A percentile compares a stretch with the other conserved stretches of the same genome.
These are phyloP conservation scores for Pituophis catenifer DNA, from an alignment of 2,113 vertebrate genomes.

Conservation along the genomic window DNA sequence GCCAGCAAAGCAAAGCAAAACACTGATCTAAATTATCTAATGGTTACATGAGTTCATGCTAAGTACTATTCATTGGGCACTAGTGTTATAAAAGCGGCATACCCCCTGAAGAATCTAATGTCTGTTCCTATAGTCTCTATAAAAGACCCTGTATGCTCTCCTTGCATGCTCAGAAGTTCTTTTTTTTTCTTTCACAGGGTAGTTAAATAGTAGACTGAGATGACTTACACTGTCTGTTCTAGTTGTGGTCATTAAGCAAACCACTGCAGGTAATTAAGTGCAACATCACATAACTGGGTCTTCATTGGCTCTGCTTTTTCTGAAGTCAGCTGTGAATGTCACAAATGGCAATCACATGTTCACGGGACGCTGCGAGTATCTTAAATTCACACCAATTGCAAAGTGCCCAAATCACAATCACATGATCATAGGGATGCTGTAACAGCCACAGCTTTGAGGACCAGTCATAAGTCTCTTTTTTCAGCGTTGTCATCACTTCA, in stretches of 20 bases:
- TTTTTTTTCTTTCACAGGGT: not conserved
- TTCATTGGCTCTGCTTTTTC: not conserved
- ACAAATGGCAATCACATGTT: not conserved
- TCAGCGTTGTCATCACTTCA: not conserved
- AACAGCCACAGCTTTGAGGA: not conserved
- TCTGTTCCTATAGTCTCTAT: not conserved
- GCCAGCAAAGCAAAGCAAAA: not conserved
- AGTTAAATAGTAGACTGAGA: not conserved
- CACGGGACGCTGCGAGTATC: not conserved
- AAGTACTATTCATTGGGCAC: not conserved
- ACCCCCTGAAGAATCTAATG: not conserved
- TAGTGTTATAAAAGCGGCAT: accelerated
- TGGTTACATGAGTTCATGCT: not conserved
- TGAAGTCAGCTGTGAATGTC: not conserved
- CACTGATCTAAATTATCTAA: not conserved
- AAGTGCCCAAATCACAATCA: not conserved
- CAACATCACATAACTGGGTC: not conserved
- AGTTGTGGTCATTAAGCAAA: not conserved
- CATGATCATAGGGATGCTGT: not conserved
- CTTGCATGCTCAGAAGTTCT: not conserved
- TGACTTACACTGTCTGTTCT: not conserved
- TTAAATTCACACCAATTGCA: not conserved
- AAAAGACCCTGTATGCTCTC: not conserved
- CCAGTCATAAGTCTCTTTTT: not conserved
- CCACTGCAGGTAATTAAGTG: not conserved